Conservation (phyloP, 2,797 vertebrate genomes). For the Coregonus suidteri region DNA sequence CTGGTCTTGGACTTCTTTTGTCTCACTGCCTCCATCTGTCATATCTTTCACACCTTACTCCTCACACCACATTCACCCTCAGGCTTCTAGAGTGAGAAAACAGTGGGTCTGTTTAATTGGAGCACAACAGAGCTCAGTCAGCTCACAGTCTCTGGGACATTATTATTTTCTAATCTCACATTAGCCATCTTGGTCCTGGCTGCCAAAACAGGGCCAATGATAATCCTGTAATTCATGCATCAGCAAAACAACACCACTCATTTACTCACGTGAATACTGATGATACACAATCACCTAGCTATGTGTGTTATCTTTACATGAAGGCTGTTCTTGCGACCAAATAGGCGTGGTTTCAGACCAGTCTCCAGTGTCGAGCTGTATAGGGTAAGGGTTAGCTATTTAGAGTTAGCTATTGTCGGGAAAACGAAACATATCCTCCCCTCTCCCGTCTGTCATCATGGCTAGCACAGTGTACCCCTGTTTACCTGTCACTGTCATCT, state of each 20-base stretch:
- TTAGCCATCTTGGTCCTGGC: neutral
- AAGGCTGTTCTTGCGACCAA: neutral
- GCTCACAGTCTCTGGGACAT: neutral
- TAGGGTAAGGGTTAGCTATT: neutral
- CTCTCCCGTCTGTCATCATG: neutral
- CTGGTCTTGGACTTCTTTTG: slow-evolving; percentile 74
- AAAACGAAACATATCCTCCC: neutral
- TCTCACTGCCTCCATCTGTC: slow-evolving; percentile 79
- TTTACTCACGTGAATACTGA: neutral
- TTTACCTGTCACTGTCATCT: neutral
- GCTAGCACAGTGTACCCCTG: neutral
- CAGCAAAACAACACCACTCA: too few relatives aligned
- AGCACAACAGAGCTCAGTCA: neutral
- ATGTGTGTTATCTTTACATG: neutral
- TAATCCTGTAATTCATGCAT: neutral
- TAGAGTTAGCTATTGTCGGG: neutral
- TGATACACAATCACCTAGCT: neutral
- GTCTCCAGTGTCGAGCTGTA: neutral
- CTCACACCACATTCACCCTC: slow-evolving; percentile 33
- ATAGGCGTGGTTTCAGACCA: neutral
- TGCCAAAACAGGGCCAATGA: slow-evolving; percentile 4
- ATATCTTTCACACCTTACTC: slow-evolving; percentile 30
- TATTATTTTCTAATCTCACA: neutral
- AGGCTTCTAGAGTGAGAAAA: neutral
- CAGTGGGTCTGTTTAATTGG: neutral